These are phyloP conservation scores for Smittia aterrima DNA, from an alignment of 2,888 invertebrate species.

Conservation along the genomic window DNA sequence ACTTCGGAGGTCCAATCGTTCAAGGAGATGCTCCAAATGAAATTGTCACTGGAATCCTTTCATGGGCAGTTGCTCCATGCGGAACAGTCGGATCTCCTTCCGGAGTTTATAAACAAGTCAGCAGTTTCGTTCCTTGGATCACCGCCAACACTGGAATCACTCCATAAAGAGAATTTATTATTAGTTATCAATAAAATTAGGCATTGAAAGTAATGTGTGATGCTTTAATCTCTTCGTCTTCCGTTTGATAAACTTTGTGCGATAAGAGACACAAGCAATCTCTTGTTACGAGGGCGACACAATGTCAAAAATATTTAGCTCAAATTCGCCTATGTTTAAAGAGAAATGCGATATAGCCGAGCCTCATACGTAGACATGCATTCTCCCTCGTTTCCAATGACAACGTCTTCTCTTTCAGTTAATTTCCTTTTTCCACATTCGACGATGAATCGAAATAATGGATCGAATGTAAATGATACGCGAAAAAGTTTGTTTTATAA, in stretches of 20 bases:
- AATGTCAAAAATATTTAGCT: too few relatives aligned
- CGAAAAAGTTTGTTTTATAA: neutral
- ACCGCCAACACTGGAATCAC: neutral
- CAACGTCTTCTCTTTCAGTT: too few relatives aligned
- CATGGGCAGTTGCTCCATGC: conserved; percentile 57
- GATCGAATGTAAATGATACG: neutral
- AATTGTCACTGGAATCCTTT: conserved; percentile 56
- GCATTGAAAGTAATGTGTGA: too few relatives aligned
- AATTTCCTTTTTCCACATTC: too few relatives aligned
- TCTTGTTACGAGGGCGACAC: too few relatives aligned
- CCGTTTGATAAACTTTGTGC: too few relatives aligned
- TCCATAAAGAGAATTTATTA: too few relatives aligned
- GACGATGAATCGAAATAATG: neutral
- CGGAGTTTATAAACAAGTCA: conserved; percentile 52
- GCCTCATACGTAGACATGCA: neutral
- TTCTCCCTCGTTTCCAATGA: too few relatives aligned
- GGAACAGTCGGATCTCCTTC: conserved; percentile 52
- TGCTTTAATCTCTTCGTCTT: too few relatives aligned
- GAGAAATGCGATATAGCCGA: neutral
- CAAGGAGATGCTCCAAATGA: conserved; percentile 48
- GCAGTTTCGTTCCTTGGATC: neutral
- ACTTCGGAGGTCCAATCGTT: conserved; percentile 51
- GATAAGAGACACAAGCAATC: too few relatives aligned
- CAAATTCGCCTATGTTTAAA: neutral
- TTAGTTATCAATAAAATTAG: too few relatives aligned